Evolutionary conservation across 2,797 vertebrate genomes (phyloP).

Genomic region (Sebastes iracundus): DNA sequence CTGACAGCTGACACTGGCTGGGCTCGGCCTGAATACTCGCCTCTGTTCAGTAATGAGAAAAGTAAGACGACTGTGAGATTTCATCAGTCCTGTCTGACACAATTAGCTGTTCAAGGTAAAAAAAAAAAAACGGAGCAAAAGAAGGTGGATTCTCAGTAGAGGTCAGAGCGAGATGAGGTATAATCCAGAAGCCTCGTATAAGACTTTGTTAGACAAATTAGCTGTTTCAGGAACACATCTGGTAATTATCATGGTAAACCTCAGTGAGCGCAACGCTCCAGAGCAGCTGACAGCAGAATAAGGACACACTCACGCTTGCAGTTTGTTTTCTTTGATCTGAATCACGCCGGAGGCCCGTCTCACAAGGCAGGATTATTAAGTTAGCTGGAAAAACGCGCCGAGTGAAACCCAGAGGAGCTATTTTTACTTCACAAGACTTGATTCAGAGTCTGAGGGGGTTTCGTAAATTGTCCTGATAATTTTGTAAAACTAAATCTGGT

Average conservation of each 20-base stretch:
- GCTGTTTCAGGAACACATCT: conserved; percentile 50
- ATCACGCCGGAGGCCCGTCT: conserved; percentile 11
- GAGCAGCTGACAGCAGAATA: conserved; percentile 36
- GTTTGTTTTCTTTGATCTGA: conserved; percentile 52
- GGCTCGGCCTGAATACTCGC: conserved; percentile 32
- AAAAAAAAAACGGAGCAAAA: background rate
- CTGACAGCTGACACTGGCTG: conserved; percentile 56
- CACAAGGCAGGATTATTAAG: conserved; percentile 43
- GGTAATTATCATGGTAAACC: conserved; percentile 50
- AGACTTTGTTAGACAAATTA: conserved; percentile 52
- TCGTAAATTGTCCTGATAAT: conserved; percentile 26
- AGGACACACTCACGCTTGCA: conserved; percentile 26
- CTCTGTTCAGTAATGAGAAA: conserved; percentile 55
- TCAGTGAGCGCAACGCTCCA: conserved; percentile 26
- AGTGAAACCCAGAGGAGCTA: conserved; percentile 16
- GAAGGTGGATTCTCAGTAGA: background rate
- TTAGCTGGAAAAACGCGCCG: conserved; percentile 30
- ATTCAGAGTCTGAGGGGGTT: background rate
- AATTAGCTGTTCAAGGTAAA: conserved; percentile 46
- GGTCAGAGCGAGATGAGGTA: conserved; percentile 23
- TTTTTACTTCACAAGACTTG: conserved; percentile 29
- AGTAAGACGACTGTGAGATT: conserved; percentile 43
- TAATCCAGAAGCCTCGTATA: background rate
- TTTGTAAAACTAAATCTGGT: conserved; percentile 28
- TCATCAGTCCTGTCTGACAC: conserved; percentile 41